Base-by-base conservation (phyloP, 2,113 vertebrate genomes). In the Brachyistius frenatus region DNA sequence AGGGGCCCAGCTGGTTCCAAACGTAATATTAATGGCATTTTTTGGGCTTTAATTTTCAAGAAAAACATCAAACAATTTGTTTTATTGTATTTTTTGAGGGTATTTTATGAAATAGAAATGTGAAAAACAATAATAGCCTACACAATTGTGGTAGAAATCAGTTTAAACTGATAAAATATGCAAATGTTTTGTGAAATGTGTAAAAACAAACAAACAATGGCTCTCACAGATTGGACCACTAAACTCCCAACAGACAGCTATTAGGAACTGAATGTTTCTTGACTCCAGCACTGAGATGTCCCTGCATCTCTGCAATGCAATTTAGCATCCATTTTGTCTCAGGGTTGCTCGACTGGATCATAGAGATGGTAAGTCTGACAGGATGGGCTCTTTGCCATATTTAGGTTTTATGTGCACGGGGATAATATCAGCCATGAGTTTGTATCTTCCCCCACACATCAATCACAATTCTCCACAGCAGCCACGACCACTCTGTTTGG, bases 401-500 rank as follows among this genome's bases (percentile, higher is more conserved):
- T 35, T 56, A 35, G 5, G 10, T 39, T 75, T 68, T 46, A 32
- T 62, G 47, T 15, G 33, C 49, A n/a, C 47, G 14, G 56, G 36
- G 68, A 68, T 61, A 70, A 50, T 30, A 44, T 57, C 57, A 37
- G 55, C 68, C 73, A 52, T 16, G 30, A 78, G 55, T 15, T 44
- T 55, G n/a, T 67, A 13, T 80, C 61, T 2, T 39, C 61, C 54
- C 39, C 49, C 30, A 46, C 36, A n/a, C 49, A 61, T 72, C 53
- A 58, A 58, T 73, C 50, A 52, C 3, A 2, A 62, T 67, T 66
- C 65, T 73, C 69, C 36, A 50, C 1, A 0, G 47, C 15, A 71
- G 54, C 77, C 66, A 54, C 36, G 36, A 53, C 53, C 4, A 30
- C 76, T 69, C 53, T 58, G 41, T 52, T 50, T 35, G 35, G 70